Evolutionary conservation across 1,140 invertebrate species (phyloP).

Genomic region (Atta texana): DNA sequence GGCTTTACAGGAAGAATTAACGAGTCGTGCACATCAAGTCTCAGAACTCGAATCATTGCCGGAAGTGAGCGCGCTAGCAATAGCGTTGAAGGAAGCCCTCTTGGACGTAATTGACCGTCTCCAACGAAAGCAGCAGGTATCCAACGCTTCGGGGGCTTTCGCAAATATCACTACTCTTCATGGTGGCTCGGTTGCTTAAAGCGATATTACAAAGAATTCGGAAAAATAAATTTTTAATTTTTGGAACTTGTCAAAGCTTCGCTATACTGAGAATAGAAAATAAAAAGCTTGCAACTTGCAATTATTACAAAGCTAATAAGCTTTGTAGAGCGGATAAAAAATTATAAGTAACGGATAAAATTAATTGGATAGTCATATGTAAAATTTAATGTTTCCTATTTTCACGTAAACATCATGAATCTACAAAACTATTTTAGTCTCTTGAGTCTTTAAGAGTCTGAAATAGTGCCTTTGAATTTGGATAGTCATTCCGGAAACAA

Average conservation of each 20-base stretch:
- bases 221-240: background rate
- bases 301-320: slow-evolving; percentile 40
- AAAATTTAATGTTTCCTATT: background rate
- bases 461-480: background rate
- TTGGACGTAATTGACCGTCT: slow-evolving; percentile 79
- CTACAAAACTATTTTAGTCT: slow-evolving; percentile 5
- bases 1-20: slow-evolving; percentile 82
- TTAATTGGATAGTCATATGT: background rate
- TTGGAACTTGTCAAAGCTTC: slow-evolving; percentile 17
- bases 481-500: background rate
- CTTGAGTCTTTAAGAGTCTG: background rate
- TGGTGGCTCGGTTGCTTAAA: slow-evolving; percentile 81
- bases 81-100: slow-evolving; percentile 79
- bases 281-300: slow-evolving; percentile 30
- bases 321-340: background rate
- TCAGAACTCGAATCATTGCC: slow-evolving; percentile 80
- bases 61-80: slow-evolving; percentile 82
- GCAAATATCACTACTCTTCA: slow-evolving; percentile 77
- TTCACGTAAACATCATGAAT: background rate
- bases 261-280: background rate
- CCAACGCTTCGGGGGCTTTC: slow-evolving; percentile 81
- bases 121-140: slow-evolving; percentile 84
- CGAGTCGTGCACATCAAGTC: slow-evolving; percentile 77
- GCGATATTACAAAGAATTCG: slow-evolving; percentile 27
- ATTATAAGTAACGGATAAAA: background rate